phyloP scores from a whole-genome alignment of 1,140 invertebrate genomes.

The Oppia nitens region DNA sequence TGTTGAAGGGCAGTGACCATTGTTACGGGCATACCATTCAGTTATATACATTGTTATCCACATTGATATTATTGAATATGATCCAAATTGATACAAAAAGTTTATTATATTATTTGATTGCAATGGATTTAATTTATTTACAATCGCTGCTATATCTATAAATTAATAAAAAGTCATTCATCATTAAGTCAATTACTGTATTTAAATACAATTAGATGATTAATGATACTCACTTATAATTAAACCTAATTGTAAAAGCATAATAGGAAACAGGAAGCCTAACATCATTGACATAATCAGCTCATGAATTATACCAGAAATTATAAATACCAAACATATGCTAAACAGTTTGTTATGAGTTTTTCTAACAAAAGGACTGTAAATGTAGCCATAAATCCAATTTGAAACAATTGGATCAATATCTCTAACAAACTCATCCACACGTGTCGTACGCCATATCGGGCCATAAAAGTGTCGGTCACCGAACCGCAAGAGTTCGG shows the following conservation, averaged over 20 bases:
- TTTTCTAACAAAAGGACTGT: constrained; percentile 33
- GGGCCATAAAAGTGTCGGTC: constrained; percentile 73
- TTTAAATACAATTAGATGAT: no score
- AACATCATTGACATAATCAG: constrained; percentile 31
- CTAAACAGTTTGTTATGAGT: constrained; percentile 16
- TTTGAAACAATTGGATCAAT: constrained; percentile 91
- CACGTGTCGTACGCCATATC: constrained; percentile 82
- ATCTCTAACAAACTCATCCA: constrained; percentile 61
- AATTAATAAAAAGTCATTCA: constrained; percentile 12
- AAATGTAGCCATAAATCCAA: constrained; percentile 83
- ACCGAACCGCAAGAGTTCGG: constrained; percentile 66
- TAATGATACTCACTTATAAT: constrained; percentile 30
- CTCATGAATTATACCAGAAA: constrained; percentile 35
- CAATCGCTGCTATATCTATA: constrained; percentile 38
- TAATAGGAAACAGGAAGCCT: constrained; percentile 33
- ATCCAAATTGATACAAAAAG: constrained; percentile 60
- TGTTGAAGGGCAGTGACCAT: constrained; percentile 45
- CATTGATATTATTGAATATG: constrained; percentile 49
- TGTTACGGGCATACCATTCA: constrained; percentile 64
- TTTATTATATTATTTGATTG: constrained; percentile 38
- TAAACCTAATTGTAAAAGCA: constrained; percentile 32
- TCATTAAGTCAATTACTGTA: background rate
- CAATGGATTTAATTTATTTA: constrained; percentile 27
- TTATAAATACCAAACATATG: constrained; percentile 29
- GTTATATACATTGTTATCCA: constrained; percentile 61